Conservation (phyloP, 2,888 invertebrate species). For the Aelia acuminata region DNA sequence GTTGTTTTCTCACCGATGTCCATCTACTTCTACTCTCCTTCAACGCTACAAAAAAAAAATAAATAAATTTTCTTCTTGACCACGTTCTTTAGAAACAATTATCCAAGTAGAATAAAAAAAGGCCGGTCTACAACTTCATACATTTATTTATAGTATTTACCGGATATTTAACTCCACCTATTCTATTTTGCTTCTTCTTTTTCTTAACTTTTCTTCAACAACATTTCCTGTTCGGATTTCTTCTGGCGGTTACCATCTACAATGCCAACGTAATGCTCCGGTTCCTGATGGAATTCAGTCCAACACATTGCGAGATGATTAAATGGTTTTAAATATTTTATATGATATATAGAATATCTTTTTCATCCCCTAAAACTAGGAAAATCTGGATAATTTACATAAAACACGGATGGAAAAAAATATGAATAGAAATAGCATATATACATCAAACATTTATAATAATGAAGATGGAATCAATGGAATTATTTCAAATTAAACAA, state of each 20-base stretch:
- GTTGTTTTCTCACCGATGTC: not conserved
- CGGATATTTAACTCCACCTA: conserved; percentile 1
- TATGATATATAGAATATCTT: too few relatives aligned
- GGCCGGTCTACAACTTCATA: not conserved
- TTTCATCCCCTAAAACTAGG: too few relatives aligned
- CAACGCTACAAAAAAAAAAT: not conserved
- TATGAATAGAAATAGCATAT: too few relatives aligned
- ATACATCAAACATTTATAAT: too few relatives aligned
- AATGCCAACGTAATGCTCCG: not conserved
- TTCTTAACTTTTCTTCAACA: not conserved
- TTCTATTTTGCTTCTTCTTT: not conserved
- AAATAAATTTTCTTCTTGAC: conserved; percentile 7
- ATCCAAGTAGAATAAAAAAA: not conserved
- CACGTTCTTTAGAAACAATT: conserved; percentile 19
- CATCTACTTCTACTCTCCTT: not conserved
- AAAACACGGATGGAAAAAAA: too few relatives aligned
- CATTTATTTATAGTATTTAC: conserved; percentile 35
- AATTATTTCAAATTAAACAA: too few relatives aligned
- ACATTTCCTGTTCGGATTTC: not conserved
- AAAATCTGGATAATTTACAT: too few relatives aligned
- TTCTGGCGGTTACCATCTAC: not conserved
- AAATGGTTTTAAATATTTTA: too few relatives aligned
- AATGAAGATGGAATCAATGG: too few relatives aligned
- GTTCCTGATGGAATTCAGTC: conserved; percentile 3
- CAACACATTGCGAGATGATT: not conserved